phyloP scores from a whole-genome alignment of 2,797 vertebrate species.

The Tragelaphus eurycerus region DNA sequence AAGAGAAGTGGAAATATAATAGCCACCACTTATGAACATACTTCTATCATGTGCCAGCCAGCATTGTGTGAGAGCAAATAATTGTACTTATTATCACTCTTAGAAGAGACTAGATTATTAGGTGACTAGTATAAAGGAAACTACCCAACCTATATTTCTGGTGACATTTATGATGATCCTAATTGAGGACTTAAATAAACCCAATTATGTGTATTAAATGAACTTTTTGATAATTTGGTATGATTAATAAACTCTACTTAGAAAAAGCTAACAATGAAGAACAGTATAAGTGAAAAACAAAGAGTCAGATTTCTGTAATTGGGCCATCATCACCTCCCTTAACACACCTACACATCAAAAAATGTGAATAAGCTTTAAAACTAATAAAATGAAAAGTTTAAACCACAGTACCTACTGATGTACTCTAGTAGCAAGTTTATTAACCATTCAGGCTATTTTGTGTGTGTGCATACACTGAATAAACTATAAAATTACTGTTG shows the following conservation, averaged over 20 bases:
- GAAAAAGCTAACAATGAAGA: constrained; percentile 7
- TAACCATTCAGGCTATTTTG: neutral
- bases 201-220: neutral
- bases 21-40: neutral
- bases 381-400: constrained; percentile 6
- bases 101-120: neutral
- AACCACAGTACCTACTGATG: neutral
- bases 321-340: neutral
- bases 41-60: neutral
- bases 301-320: neutral
- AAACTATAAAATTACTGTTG: neutral
- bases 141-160: neutral
- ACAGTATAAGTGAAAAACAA: neutral
- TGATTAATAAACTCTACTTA: constrained; percentile 28
- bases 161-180: neutral
- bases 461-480: neutral
- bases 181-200: neutral
- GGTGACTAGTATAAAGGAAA: neutral
- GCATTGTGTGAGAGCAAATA: constrained; percentile 2
- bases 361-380: constrained; percentile 20
- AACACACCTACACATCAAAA: neutral
- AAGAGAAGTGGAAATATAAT: neutral
- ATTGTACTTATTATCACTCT: neutral
- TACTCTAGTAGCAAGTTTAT: neutral
- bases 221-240: constrained; percentile 11